Evolutionary conservation across 2,888 invertebrate genomes (phyloP), one percentile per base, ranked within the genome.

Genomic region (Bimastos eiseni): DNA sequence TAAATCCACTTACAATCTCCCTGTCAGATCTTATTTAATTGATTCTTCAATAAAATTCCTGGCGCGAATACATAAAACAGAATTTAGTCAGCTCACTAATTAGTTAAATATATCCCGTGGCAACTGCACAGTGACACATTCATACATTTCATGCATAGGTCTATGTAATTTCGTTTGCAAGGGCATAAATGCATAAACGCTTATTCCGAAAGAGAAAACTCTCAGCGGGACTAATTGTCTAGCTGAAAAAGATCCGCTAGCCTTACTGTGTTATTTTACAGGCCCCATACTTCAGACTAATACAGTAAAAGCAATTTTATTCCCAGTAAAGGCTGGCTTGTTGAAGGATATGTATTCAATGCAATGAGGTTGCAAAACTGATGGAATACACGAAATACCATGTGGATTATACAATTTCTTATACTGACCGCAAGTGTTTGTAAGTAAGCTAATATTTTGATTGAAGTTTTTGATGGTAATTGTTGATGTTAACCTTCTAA

Each of bases 211-310:
- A 70, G 70, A 70, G 70, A 70, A 70, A 70, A 70, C n/a, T 70
- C 8, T 30, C 70, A 70, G n/a, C 70, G 30, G 11, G 70, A n/a
- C 70, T 70, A 70, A 70, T 70, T 70, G n/a, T 70, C 70, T 70
- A n/a, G 70, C 70, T 70, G n/a, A 70, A 70, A 70, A 30, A 70
- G 70, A 70, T 70, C 70, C 70, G 70, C n/a, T 70, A 70, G n/a
- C 1, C 30, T 70, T 0, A 70, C 6, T 70, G 70, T 70, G 70
- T 70, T 70, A 70, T n/a, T n/a, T n/a, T n/a, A 70, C 30, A 70
- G n/a, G 6, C 5, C 70, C 30, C n/a, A 70, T n/a, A 6, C 17
- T n/a, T 8, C n/a, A 49, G 70, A n/a, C n/a, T n/a, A 5, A n/a
- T 70, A 11, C n/a, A 30, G 70, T n/a, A 70, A 1, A 30, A n/a